Conservation (phyloP, 1,140 invertebrate genomes). For the Halictus rubicundus region DNA sequence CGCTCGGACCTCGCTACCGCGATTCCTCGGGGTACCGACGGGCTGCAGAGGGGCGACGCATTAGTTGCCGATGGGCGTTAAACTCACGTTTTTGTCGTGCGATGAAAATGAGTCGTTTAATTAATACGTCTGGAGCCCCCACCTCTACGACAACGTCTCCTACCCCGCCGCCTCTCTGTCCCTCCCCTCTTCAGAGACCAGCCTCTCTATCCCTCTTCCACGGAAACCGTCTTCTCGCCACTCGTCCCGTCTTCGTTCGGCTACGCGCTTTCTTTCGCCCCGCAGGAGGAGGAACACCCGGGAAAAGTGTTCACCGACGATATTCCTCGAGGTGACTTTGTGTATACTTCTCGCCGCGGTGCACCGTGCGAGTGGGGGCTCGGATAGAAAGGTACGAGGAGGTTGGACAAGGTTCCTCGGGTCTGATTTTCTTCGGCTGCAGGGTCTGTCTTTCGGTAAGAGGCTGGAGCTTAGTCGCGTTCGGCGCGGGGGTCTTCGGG, state of each 20-base stretch:
- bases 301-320: slow-evolving; percentile 12
- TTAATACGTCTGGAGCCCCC: slow-evolving; percentile 77
- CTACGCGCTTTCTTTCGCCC: not conserved
- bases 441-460: no score
- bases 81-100: slow-evolving; percentile 77
- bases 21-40: slow-evolving; percentile 28
- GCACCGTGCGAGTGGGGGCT: not conserved
- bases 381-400: slow-evolving; percentile 15
- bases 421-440: not conserved
- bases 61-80: slow-evolving; percentile 79
- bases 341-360: not conserved
- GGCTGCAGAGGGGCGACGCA: slow-evolving; percentile 68
- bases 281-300: not conserved
- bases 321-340: not conserved
- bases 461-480: no score
- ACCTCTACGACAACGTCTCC: not conserved
- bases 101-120: slow-evolving; percentile 81
- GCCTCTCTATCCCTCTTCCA: not conserved
- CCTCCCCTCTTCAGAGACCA: no score
- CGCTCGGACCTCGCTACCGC: not conserved
- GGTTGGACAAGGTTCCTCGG: slow-evolving; percentile 9
- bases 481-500: not conserved
- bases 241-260: not conserved
- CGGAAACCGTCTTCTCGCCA: not conserved
- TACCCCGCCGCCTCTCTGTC: not conserved